A percentile compares a stretch with the other conserved stretches of the same genome.
Evolutionary conservation across 2,797 vertebrate species (phyloP).

Genomic region (Pangasius sanitwongsei): DNA sequence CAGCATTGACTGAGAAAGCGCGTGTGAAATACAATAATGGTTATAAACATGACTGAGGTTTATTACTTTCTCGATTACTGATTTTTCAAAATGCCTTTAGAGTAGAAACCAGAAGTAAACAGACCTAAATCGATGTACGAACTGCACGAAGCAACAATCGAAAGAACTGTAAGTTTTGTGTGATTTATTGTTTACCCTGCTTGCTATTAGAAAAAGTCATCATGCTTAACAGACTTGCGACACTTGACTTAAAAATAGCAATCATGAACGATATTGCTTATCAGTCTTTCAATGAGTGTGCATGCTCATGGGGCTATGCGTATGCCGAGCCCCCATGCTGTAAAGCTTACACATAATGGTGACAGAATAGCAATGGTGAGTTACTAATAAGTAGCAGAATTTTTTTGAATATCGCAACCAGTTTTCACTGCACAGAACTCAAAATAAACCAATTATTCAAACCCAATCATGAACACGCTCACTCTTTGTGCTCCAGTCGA

Average conservation of each 20-base stretch:
- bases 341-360: background rate
- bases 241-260: background rate
- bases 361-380: background rate
- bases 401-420: background rate
- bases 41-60: background rate
- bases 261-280: too few relatives aligned
- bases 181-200: background rate
- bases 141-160: background rate
- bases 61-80: background rate
- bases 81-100: background rate
- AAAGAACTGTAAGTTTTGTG: background rate
- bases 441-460: background rate
- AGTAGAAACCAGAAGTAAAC: background rate
- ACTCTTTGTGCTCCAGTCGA: constrained; percentile 94
- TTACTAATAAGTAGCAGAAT: background rate
- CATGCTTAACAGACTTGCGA: background rate
- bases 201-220: background rate
- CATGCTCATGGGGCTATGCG: background rate
- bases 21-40: background rate
- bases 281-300: background rate
- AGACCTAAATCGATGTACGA: background rate
- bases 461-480: constrained; percentile 56
- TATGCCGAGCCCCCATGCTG: background rate
- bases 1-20: background rate
- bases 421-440: background rate